Conservation (phyloP, 2,888 invertebrate species). For the Horisme vitalbata region DNA sequence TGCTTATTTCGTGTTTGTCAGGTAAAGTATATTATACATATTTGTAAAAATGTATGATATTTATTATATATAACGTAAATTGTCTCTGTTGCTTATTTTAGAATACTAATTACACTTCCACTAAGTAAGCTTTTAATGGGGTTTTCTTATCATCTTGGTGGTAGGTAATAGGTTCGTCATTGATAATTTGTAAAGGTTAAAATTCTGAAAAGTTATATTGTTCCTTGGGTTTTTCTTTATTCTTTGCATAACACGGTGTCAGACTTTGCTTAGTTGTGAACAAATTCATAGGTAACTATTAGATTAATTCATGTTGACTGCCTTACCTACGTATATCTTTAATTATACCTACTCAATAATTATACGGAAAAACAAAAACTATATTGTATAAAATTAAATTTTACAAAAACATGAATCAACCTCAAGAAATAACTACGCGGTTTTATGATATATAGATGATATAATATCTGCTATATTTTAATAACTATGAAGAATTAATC, state of each 20-base stretch:
- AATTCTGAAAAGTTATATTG: neutral
- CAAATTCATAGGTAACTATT: too few species aligned
- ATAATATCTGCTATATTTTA: too few species aligned
- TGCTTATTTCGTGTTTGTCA: too few species aligned
- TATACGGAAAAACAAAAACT: neutral
- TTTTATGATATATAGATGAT: too few species aligned
- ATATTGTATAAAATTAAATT: too few species aligned
- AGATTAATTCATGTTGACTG: too few species aligned
- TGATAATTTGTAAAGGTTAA: neutral
- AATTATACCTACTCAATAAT: neutral
- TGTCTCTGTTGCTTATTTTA: conserved; percentile 2
- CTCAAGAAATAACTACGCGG: neutral
- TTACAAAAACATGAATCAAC: neutral
- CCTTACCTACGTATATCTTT: too few species aligned
- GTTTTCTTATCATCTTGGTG: conserved; percentile 8
- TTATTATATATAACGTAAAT: neutral
- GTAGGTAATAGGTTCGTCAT: neutral
- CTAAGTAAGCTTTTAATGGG: conserved; percentile 1
- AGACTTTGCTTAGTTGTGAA: too few species aligned
- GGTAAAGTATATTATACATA: too few species aligned
- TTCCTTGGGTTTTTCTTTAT: neutral
- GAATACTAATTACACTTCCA: conserved; percentile 9
- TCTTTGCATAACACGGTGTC: too few species aligned
- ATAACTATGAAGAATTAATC: neutral
- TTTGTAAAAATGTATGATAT: too few species aligned